phyloP scores from a whole-genome alignment of 2,113 vertebrate genomes.

The Bos indicus region DNA sequence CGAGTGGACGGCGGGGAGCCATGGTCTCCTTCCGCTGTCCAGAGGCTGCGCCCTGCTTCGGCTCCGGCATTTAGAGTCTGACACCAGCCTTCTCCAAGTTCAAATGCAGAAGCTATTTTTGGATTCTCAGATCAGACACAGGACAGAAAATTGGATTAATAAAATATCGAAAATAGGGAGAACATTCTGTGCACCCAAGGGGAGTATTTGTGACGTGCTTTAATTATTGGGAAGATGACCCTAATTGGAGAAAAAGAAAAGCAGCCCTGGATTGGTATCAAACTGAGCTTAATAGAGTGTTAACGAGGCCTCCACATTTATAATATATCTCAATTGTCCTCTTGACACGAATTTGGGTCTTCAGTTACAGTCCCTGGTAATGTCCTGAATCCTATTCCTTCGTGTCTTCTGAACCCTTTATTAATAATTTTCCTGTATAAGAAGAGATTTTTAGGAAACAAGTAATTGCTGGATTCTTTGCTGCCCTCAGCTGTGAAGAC shows the following conservation, averaged over 20 bases:
- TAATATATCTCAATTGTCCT: neutral
- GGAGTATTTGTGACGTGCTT: neutral
- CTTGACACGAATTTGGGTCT: constrained; percentile 21
- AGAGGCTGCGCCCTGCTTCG: neutral
- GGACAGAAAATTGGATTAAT: constrained; percentile 21
- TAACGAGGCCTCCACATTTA: constrained; percentile 8
- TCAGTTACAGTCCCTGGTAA: neutral
- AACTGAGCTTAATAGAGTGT: constrained; percentile 34
- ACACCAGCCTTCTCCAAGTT: neutral
- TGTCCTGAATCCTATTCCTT: neutral
- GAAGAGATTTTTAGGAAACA: neutral
- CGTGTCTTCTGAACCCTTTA: constrained; percentile 2
- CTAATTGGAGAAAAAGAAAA: constrained; percentile 30
- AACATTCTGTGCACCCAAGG: constrained; percentile 19
- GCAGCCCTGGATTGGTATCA: neutral
- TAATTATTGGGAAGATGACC: constrained; percentile 29
- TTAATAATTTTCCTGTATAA: neutral
- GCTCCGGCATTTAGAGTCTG: neutral
- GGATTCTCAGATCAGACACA: neutral
- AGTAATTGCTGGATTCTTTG: neutral
- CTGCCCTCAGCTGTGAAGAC: neutral
- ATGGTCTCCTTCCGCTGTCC: fast-evolving
- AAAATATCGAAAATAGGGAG: constrained; percentile 7
- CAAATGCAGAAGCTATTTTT: constrained; percentile 38
- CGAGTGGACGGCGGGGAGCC: neutral